Evolutionary conservation across 2,113 vertebrate genomes (phyloP), one percentile per base, ranked within the genome.

Genomic region (Deroptyus accipitrinus): DNA sequence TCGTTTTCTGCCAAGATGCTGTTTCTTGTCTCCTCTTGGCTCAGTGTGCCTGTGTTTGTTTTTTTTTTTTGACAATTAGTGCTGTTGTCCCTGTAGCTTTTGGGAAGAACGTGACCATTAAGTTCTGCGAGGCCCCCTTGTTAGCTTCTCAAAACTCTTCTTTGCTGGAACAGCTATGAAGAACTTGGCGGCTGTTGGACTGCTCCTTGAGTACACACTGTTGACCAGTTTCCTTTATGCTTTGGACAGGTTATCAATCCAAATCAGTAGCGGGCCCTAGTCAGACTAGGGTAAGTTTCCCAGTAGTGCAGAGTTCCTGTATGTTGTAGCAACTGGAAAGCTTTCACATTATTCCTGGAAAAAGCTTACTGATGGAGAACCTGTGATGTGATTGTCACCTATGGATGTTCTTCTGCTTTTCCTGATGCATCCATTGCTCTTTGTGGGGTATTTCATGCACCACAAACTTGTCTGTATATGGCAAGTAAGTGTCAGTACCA

Each of bases 21-120:
- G 61, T 64, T 96, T 92, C 94, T 96, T 80, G 79, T 90, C 90
- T 92, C 55, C 77, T 75, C 90, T 94, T 96, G 94, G 92, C 88
- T 96, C 83, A 68, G 64, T 39, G 37, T 66, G 72, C 73, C 51
- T 87, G 51, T 37, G 35, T 37, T 37, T 37, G 35, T 54, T 6
- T 10, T 44, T 35, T 12, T 13, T 33, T 9, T 88, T 48, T 91
- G 33, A 88, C 90, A 96, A 94, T 93, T 90, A 75, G 5, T 28
- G 79, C 69, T 13, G 6, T 96, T 96, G 79, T 96, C 66, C 67
- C 55, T 79, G 44, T 22, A 15, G 44, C 67, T 42, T 73, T 83
- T 84, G 92, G 55, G 31, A 81, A 37, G 73, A 90, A 42, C 4
- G 2, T 86, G 82, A 74, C 79, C 30, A 1, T 44, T 33, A 57